Conservation (phyloP, 2,888 invertebrate genomes). For the Nasonia oneida region DNA sequence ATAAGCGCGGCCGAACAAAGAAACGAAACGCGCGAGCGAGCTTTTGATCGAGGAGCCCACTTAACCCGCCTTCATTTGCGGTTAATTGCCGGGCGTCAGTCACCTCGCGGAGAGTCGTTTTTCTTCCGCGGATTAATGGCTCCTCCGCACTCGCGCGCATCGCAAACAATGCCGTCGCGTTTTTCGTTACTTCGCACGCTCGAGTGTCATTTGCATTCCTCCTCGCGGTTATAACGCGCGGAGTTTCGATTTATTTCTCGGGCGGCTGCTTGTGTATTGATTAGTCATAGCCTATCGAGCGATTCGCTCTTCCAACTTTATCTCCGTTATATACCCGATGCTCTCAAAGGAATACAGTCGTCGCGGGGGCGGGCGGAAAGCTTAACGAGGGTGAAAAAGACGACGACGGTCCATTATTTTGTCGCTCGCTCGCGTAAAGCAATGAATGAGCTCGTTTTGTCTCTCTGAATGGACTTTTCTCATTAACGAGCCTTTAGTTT, state of each 20-base stretch:
- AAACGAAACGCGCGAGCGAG: constrained; percentile 1
- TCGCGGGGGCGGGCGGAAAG: background rate
- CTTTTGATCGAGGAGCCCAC: constrained; percentile 52
- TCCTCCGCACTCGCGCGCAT: background rate
- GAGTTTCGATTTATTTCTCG: constrained; percentile 14
- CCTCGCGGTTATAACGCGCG: background rate
- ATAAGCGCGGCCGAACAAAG: constrained; percentile 43
- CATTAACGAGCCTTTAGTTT: background rate
- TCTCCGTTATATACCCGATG: background rate
- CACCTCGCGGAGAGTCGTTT: background rate
- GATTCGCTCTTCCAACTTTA: constrained; percentile 13
- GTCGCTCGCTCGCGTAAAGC: background rate
- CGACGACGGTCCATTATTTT: constrained; percentile 15
- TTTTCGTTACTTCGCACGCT: background rate
- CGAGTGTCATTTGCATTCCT: background rate
- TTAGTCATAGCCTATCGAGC: constrained; percentile 12
- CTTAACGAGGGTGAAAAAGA: constrained; percentile 35
- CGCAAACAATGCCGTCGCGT: background rate
- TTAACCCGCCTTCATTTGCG: constrained; percentile 66
- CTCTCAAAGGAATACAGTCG: background rate
- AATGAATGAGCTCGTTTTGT: constrained; percentile 16
- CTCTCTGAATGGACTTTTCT: constrained; percentile 32
- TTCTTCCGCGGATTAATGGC: constrained; percentile 29
- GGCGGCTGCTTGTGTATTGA: background rate
- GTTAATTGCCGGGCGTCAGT: constrained; percentile 65